Evolutionary conservation across 2,113 vertebrate species (phyloP).

Genomic region (Ciconia stormi): DNA sequence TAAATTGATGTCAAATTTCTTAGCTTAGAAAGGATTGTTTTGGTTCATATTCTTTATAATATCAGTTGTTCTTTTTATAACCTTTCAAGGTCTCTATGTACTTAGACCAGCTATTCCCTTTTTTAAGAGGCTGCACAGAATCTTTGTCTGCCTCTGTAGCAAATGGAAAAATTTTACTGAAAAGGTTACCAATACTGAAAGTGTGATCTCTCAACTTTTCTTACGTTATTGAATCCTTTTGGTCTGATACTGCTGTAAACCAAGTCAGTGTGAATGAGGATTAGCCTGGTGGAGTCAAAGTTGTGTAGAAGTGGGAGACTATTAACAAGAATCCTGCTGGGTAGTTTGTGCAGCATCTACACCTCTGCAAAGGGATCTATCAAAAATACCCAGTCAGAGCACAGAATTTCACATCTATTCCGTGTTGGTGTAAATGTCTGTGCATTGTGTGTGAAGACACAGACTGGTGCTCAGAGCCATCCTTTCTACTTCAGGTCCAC

Average conservation of each 20-base stretch:
- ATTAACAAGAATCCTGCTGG: neutral
- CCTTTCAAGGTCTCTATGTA: neutral
- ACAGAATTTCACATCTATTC: neutral
- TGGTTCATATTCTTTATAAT: neutral
- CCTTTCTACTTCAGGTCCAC: neutral
- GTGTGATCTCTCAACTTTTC: neutral
- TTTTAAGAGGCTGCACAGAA: neutral
- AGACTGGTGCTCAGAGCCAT: neutral
- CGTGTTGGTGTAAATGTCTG: neutral
- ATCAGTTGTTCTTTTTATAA: neutral
- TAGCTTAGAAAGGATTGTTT: neutral
- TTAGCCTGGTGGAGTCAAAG: neutral
- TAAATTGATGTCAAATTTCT: neutral
- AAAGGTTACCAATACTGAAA: neutral
- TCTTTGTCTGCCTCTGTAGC: neutral
- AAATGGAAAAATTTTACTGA: neutral
- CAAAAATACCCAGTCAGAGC: neutral
- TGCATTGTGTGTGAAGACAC: neutral
- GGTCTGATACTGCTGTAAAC: neutral
- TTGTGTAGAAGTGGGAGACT: neutral
- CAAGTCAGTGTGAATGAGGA: neutral
- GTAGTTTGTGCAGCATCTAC: neutral
- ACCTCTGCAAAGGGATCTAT: neutral
- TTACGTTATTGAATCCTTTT: neutral
- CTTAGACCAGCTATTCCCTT: neutral